Base-by-base conservation (phyloP, 2,113 vertebrate species). In the Genyomyrus donnyi region DNA sequence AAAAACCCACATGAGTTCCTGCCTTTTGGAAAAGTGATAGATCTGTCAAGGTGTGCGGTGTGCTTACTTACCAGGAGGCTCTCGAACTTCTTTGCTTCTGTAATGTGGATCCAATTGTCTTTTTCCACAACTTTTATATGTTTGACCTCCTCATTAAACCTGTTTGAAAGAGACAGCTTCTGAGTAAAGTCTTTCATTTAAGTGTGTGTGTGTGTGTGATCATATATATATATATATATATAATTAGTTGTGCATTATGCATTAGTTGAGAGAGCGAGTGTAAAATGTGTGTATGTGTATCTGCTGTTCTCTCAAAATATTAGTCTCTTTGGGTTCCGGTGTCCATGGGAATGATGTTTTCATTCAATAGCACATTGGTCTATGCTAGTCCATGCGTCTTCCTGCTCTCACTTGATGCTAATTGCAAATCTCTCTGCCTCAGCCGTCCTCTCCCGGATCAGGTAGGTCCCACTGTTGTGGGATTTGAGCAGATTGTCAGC, bases 71-170 rank as follows among this genome's bases (percentile, higher is more conserved):
- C 98, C 97, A 98, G 91, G 88, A 99, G 96, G 91, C 96, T 99
- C 90, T 99, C 98, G 0, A 99, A 99, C 92, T 98, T 99, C 95
- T 99, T 99, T 9, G 98, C 98, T 91, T 99, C 98, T 0, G 98
- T 99, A 94, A 99, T 99, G 96, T 99, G 97, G 58, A 99, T 97
- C 98, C 98, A 99, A 93, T 94, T 98, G 95, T 99, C 98, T 88
- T 98, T 99, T 91, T 99, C 98, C 27, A 99, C 96, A 70, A 99
- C 98, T 94, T 99, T 99, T 88, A 99, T 99, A 94, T 99, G 98
- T 91, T 99, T 99, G 53, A 99, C 98, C 95, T 99, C 98, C 0
- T 99, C 98, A 0, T 98, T 99, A 93, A 99, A 99, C 94, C 98
- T 99, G 94, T 0, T 0, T 87, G 87, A 90, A 21, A 77, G 7